Conservation (phyloP, 2,888 invertebrate genomes). For the Aleiodes leptofemur region DNA sequence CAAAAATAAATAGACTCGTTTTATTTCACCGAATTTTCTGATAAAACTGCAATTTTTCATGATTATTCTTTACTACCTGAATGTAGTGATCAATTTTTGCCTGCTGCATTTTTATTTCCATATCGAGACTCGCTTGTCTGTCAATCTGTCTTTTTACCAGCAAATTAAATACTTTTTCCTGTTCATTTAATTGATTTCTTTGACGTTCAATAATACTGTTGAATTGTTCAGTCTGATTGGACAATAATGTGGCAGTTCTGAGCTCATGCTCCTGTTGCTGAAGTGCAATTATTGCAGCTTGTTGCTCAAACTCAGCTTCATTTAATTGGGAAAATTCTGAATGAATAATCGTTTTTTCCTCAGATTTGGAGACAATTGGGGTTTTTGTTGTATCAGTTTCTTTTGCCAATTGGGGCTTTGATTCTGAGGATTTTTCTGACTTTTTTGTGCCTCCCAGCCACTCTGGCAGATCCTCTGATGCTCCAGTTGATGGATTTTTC, state of each 20-base stretch:
- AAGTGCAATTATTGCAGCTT: constrained; percentile 64
- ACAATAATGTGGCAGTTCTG: constrained; percentile 62
- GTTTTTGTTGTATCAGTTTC: background rate
- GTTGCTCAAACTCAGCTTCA: constrained; percentile 66
- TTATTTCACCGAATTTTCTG: too few relatives aligned
- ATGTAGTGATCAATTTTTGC: constrained; percentile 68
- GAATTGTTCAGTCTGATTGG: constrained; percentile 67
- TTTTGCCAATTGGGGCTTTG: constrained; percentile 34
- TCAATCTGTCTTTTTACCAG: constrained; percentile 67
- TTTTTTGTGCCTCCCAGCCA: constrained; percentile 67
- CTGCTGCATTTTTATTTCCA: constrained; percentile 69
- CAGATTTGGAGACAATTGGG: background rate
- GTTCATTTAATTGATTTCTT: constrained; percentile 61
- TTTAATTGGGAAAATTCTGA: constrained; percentile 59
- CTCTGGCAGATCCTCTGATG: constrained; percentile 66
- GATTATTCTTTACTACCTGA: constrained; percentile 58
- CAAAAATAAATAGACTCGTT: too few relatives aligned
- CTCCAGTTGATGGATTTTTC: background rate
- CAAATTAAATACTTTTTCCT: constrained; percentile 67
- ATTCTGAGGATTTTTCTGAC: constrained; percentile 44
- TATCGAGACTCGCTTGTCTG: constrained; percentile 65
- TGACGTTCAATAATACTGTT: constrained; percentile 62
- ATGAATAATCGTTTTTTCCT: constrained; percentile 37
- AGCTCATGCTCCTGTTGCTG: constrained; percentile 69
- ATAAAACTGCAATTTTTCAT: background rate